Evolutionary conservation across 2,888 invertebrate species (phyloP), one percentile per base, ranked within the genome.

Genomic region (Scaptomyza flava): DNA sequence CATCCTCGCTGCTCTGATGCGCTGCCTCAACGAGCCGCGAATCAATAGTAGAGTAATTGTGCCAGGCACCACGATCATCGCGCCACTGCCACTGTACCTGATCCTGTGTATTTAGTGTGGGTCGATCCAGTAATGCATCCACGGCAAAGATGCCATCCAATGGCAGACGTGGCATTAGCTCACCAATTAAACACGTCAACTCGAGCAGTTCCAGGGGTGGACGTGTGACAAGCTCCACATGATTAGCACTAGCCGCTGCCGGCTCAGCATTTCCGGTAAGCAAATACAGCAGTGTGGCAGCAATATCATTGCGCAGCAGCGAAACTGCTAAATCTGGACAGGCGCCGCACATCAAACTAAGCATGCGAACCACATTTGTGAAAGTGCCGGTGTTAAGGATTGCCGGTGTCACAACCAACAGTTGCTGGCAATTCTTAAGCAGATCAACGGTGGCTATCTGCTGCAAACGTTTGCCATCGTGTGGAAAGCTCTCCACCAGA

Each of bases 171-270:
- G 99, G 99, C 97, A 99, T 97, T 79, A 99, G 93, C 93, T 99
- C 99, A 12, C 98, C 99, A 88, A 99, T 98, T 61, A 99, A 93
- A 83, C 98, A 97, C 6, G 99, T 99, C 70, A 99, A 97, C 93
- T 99, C 99, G 91, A 98, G 98, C 81, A 99, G 93, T 92, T 99
- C 99, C 91, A 99, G 98, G 0, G 99, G 98, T 54, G 97, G 96
- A 67, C 99, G 95, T 2, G 97, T 94, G 51, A 98, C 95, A 71
- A 99, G 93, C 91, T 98, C 97, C 79, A 98, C 95, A 91, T 96
- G 94, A 9, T 75, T 89, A 8, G 87, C 81, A 2, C 84, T 78
- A 27, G 85, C 87, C 6, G 72, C 65, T 5, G 84, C 82, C n/a
- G 90, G 93, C 79, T 95, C 95, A 0, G 95, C 93, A 53, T 96